Evolutionary conservation across 2,113 vertebrate genomes (phyloP), one percentile per base, ranked within the genome.

Genomic region (Cololabis saira): DNA sequence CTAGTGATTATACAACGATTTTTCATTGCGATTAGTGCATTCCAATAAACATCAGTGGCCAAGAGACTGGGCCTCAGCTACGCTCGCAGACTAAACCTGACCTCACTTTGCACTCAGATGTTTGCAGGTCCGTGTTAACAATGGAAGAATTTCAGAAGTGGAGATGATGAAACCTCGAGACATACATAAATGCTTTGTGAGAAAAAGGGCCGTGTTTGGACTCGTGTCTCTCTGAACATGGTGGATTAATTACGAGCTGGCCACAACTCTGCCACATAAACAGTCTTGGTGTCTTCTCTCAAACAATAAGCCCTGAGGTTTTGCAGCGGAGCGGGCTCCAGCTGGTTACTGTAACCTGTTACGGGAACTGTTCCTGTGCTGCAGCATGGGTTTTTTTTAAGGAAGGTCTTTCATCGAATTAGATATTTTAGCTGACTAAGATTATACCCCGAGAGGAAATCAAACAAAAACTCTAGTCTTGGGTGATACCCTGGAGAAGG

Each of bases 381-480:
- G 53, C 44, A 43, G 58, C 21, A 0, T 49, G 64, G 61, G n/a
- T n/a, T n/a, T 68, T 78, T 37, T 52, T 16, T 12, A 30, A 24
- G 62, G 50, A 45, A 15, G 17, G 50, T 16, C 5, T 56, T 80
- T 76, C 2, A 50, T 41, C 64, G 55, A 76, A 76, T 78, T 61
- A 47, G 80, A 80, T 57, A 78, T 83, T 87, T 87, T 53, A 53
- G 76, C 79, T 82, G 80, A 86, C 71, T 74, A 49, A 61, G 50
- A 56, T 65, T 59, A 40, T 66, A 61, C 19, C 80, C 79, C 10
- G 61, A 70, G 71, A 86, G 80, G 67, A 82, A 88, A 81, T 74
- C 83, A 84, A 89, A 84, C 76, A 80, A 43, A 47, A 84, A 52
- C 70, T 61, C 59, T 7, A 67, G 73, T 68, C 59, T 53, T 45